A percentile compares a stretch with the other conserved stretches of the same genome.
Evolutionary conservation across 2,797 vertebrate species (phyloP).

Genomic region (Manis crassicaudata): DNA sequence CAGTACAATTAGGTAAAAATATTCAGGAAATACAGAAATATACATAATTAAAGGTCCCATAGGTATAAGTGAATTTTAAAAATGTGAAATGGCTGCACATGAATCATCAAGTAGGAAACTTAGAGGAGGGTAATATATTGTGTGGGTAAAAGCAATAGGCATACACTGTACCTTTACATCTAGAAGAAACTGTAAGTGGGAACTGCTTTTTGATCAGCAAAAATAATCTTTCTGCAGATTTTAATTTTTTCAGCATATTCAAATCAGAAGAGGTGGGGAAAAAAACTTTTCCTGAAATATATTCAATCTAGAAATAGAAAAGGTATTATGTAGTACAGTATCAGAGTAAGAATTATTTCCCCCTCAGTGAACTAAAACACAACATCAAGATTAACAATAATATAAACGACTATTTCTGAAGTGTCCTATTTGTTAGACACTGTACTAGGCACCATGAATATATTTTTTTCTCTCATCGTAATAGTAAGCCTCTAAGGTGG

Average conservation of each 20-base stretch:
- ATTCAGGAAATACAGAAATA: constrained; percentile 5
- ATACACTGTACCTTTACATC: constrained; percentile 77
- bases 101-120: not conserved
- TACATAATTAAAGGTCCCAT: constrained; percentile 71
- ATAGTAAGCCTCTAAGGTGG: not conserved
- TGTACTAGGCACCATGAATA: not conserved
- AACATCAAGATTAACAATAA: constrained; percentile 4
- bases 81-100: not conserved
- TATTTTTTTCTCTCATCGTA: not conserved
- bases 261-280: constrained; percentile 87
- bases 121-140: not conserved
- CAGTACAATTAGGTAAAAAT: not conserved
- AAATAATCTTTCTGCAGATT: constrained; percentile 93
- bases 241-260: constrained; percentile 86
- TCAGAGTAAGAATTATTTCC: not conserved
- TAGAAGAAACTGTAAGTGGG: constrained; percentile 81
- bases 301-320: constrained; percentile 88
- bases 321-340: not conserved
- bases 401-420: not conserved
- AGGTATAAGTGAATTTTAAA: not conserved
- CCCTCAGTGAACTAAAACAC: not conserved
- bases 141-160: not conserved
- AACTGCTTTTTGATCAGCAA: constrained; percentile 88
- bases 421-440: not conserved
- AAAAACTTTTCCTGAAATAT: constrained; percentile 92